A percentile compares a stretch with the other conserved stretches of the same genome.
These are phyloP conservation scores for Rattus rattus DNA, from an alignment of 2,113 vertebrate genomes.

Conservation along the genomic window DNA sequence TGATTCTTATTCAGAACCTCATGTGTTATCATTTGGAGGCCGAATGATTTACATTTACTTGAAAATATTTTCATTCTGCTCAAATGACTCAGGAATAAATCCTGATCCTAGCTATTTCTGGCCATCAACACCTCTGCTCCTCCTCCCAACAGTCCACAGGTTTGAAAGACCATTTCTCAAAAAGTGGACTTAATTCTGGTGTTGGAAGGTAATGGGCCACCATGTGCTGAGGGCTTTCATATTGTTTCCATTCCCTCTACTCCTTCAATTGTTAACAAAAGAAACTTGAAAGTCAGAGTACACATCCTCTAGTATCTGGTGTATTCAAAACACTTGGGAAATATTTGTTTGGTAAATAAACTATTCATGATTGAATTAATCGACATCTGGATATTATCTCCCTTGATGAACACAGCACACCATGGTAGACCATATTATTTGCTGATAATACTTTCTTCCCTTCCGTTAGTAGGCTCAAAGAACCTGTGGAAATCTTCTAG, in stretches of 20 bases:
- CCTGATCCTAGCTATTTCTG: not conserved
- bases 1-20: not conserved
- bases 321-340: not conserved
- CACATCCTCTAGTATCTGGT: no score
- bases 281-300: not conserved
- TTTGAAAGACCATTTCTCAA: not conserved
- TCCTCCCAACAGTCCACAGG: not conserved
- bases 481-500: slow-evolving; percentile 93
- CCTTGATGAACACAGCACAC: not conserved
- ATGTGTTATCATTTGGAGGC: not conserved
- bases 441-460: not conserved
- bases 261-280: not conserved
- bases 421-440: not conserved
- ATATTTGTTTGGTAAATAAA: not conserved
- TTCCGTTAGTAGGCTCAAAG: slow-evolving; percentile 81
- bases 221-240: not conserved
- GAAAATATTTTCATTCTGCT: not conserved
- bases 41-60: not conserved
- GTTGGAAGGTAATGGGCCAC: not conserved
- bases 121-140: not conserved
- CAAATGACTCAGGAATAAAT: not conserved
- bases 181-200: not conserved
- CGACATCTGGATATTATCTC: not conserved
- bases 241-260: not conserved
- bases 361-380: not conserved